Conservation (phyloP, 2,888 invertebrate species). For the Chloroclysta siterata region DNA sequence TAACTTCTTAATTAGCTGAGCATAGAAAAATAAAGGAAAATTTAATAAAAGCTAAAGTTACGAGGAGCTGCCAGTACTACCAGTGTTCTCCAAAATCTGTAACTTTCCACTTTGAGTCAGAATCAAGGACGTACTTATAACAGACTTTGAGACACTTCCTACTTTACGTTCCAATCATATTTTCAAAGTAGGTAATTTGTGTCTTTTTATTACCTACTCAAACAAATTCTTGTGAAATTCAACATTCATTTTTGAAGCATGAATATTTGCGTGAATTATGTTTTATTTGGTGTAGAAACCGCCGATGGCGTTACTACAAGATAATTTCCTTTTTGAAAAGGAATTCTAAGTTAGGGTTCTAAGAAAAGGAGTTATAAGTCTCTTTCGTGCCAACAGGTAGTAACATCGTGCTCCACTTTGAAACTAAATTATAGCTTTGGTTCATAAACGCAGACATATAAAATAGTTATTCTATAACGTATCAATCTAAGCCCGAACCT, state of each 20-base stretch:
- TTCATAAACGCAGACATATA: too few species aligned
- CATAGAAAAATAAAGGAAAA: background rate
- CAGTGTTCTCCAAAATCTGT: background rate
- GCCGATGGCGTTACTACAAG: too few species aligned
- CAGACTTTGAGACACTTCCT: background rate
- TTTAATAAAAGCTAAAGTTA: background rate
- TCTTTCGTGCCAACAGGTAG: too few species aligned
- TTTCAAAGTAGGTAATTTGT: background rate
- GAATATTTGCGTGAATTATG: background rate
- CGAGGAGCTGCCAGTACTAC: background rate
- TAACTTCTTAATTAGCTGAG: too few species aligned
- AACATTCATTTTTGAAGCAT: background rate
- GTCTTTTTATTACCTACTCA: background rate
- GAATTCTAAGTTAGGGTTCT: too few species aligned
- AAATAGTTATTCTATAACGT: too few species aligned
- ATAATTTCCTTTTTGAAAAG: too few species aligned
- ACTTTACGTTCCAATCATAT: constrained; percentile 3
- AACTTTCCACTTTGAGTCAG: constrained; percentile 4
- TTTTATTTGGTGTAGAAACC: background rate
- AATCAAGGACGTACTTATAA: constrained; percentile 1
- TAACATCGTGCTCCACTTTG: too few species aligned
- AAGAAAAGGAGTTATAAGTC: too few species aligned
- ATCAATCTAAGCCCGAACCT: too few species aligned
- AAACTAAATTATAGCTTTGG: too few species aligned
- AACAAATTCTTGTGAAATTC: background rate